A percentile compares a stretch with the other conserved stretches of the same genome.
Evolutionary conservation across 2,113 vertebrate species (phyloP).

Genomic region (Pomatostomus ruficeps): DNA sequence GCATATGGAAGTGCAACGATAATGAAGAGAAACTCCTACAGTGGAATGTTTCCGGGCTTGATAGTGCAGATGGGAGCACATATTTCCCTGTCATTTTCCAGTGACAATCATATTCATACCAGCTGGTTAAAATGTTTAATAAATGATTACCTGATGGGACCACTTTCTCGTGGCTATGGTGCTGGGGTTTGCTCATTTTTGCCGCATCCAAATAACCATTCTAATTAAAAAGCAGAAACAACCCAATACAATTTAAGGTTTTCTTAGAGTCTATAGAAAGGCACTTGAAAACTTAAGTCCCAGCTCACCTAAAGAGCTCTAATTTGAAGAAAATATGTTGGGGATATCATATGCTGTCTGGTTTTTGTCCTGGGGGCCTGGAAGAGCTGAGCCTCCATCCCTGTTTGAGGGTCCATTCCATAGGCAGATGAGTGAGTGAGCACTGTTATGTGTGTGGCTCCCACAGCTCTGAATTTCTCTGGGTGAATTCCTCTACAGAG

Average conservation of each 20-base stretch:
- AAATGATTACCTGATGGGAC: slow-evolving; percentile 4
- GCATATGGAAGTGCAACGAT: background rate
- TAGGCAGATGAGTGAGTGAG: background rate
- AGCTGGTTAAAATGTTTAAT: slow-evolving; percentile 19
- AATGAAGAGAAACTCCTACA: background rate
- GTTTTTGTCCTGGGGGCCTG: background rate
- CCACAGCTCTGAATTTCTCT: background rate
- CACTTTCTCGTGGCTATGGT: background rate
- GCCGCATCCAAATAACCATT: background rate
- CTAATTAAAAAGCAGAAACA: background rate
- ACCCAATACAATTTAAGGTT: background rate
- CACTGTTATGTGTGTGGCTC: fast-evolving
- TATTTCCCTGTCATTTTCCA: slow-evolving; percentile 2
- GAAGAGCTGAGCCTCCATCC: background rate
- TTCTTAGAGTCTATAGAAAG: background rate
- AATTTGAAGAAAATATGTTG: background rate
- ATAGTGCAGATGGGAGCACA: background rate
- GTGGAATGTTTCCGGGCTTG: background rate
- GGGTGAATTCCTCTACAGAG: background rate
- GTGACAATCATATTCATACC: background rate
- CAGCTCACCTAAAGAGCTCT: background rate
- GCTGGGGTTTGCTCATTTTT: background rate
- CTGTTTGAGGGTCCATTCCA: background rate
- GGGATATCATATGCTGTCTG: background rate
- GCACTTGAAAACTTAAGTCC: background rate